phyloP scores from a whole-genome alignment of 2,888 invertebrate species.

The Chaitophorus viminalis region DNA sequence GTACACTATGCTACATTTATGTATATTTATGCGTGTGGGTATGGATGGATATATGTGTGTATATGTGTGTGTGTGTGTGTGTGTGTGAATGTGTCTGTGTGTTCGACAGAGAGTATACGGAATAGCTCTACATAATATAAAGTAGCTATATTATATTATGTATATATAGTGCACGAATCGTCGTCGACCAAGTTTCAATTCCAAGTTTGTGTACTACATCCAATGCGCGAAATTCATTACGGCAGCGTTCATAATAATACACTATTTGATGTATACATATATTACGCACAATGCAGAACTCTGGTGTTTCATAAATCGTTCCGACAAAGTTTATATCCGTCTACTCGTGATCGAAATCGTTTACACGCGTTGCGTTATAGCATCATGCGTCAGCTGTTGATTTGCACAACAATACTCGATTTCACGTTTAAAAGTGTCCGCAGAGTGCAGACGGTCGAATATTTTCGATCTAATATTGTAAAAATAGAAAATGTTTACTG shows the following conservation, averaged over 20 bases:
- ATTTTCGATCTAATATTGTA: not conserved
- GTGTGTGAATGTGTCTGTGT: too few relatives aligned
- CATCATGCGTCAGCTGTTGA: too few relatives aligned
- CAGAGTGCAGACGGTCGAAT: not conserved
- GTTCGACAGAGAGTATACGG: too few relatives aligned
- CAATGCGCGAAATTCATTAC: not conserved
- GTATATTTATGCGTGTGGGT: not conserved
- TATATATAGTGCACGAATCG: not conserved
- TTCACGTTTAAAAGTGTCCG: not conserved
- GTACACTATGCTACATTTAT: not conserved
- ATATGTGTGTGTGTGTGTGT: not conserved
- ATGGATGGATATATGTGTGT: not conserved
- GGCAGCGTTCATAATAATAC: not conserved
- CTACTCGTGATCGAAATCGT: not conserved
- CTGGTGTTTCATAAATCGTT: too few relatives aligned
- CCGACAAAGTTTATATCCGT: not conserved
- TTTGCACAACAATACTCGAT: too few relatives aligned
- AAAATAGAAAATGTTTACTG: not conserved
- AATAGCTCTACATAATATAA: too few relatives aligned
- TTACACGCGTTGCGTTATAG: not conserved
- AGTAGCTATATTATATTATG: too few relatives aligned
- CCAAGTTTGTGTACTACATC: not conserved
- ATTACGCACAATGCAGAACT: not conserved
- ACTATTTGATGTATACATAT: not conserved
- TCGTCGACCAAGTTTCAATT: constrained; percentile 26